phyloP scores from a whole-genome alignment of 2,113 vertebrate species.

The Trichomycterus rosablanca region DNA sequence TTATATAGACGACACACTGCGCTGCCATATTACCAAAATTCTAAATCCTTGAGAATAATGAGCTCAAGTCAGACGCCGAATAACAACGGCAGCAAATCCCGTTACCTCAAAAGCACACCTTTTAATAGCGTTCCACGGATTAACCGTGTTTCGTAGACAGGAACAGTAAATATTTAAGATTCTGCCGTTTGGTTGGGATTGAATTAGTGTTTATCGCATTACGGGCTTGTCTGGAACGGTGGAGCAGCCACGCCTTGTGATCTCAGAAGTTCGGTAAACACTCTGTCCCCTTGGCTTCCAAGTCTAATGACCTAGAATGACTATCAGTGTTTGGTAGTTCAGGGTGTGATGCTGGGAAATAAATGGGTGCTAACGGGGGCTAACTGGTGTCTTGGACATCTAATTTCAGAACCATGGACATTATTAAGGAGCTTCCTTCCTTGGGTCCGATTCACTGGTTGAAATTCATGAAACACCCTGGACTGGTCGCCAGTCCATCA shows the following conservation, averaged over 20 bases:
- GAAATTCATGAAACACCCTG: too few relatives aligned
- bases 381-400: too few relatives aligned
- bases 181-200: conserved; percentile 41
- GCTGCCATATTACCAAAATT: background rate
- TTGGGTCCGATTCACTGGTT: too few relatives aligned
- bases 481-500: too few relatives aligned
- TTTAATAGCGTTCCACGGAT: conserved; percentile 45
- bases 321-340: conserved; percentile 42
- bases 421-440: too few relatives aligned
- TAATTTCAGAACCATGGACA: too few relatives aligned
- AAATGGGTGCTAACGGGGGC: background rate
- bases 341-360: too few relatives aligned
- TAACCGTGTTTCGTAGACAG: conserved; percentile 42
- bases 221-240: conserved; percentile 39
- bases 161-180: conserved; percentile 54
- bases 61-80: conserved; percentile 28
- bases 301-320: conserved; percentile 47
- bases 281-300: conserved; percentile 37
- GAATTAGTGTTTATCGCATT: conserved; percentile 55
- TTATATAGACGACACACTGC: background rate
- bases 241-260: conserved; percentile 45
- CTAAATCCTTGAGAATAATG: conserved; percentile 5
- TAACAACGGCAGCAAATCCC: conserved; percentile 37
- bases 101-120: conserved; percentile 39
- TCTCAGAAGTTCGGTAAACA: conserved; percentile 51